Base-by-base conservation (phyloP, 2,113 vertebrate genomes). In the Stomatorhinus ivindoensis region DNA sequence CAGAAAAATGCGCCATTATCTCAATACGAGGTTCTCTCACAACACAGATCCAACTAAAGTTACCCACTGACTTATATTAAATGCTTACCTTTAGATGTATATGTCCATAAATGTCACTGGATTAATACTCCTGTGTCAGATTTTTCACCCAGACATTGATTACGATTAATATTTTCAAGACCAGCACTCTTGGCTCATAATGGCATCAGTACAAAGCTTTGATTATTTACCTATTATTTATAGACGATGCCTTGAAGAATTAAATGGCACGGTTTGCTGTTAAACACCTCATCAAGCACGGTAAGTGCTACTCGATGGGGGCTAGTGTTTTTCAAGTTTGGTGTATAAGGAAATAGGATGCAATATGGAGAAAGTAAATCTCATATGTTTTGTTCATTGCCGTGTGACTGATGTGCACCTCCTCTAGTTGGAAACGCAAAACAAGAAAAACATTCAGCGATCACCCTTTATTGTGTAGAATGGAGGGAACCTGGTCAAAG, bases 61-160 rank as follows among this genome's bases (percentile, higher is more conserved):
- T 80, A 42, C 13, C 17, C 35, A 80, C 1, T 80, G 35, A 80
- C 73, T 27, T 47, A 84, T 24, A 84, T 46, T 47, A 84, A 84
- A 42, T 61, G 35, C 53, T 87, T 44, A 46, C 3, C 35, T 39
- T 44, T 35, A 58, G 46, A 87, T 61, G 51, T 61, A 42, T 65
- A 65, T 42, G 5, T 53, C n/a, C 6, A 24, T 69, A 69, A 11
- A 39, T 88, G 88, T 94, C 94, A 95, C 93, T 92, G 94, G 94
- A 95, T 93, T 86, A 87, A 24, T 82, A 90, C 91, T 95, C 94
- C 94, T 94, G 93, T 94, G 95, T 95, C 93, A 82, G 8, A 88
- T 44, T 89, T 89, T 89, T 89, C 69, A 84, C 35, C 24, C 48
- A 61, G 51, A n/a, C 47, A 80, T 19, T 80, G 47, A 39, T 69